phyloP scores from a whole-genome alignment of 2,113 vertebrate species.

The Felis catus region F.catus_Fca126_mat1.0 CM031421.1:7083001-7083500 shows the following conservation, averaged over 20 bases:
- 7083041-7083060: constrained; percentile 50
- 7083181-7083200: neutral
- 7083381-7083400: no score
- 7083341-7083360: no score
- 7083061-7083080: constrained; percentile 19
- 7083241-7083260: no score
- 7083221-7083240: neutral
- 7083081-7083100: neutral
- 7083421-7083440: no score
- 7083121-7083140: neutral
- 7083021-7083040: constrained; percentile 7
- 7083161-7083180: constrained; percentile 4
- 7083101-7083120: neutral
- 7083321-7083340: no score
- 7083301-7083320: fast-evolving
- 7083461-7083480: constrained; percentile 38
- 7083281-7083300: fast-evolving
- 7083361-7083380: no score
- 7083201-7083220: neutral
- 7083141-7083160: neutral
- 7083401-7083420: no score
- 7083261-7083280: no score
- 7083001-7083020: no score
- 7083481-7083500: neutral
- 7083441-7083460: neutral